Percentiles rank a stretch among this genome's conserved stretches.
phyloP scores from a whole-genome alignment of 2,888 invertebrate species.

The Mimachlamys varia region DNA sequence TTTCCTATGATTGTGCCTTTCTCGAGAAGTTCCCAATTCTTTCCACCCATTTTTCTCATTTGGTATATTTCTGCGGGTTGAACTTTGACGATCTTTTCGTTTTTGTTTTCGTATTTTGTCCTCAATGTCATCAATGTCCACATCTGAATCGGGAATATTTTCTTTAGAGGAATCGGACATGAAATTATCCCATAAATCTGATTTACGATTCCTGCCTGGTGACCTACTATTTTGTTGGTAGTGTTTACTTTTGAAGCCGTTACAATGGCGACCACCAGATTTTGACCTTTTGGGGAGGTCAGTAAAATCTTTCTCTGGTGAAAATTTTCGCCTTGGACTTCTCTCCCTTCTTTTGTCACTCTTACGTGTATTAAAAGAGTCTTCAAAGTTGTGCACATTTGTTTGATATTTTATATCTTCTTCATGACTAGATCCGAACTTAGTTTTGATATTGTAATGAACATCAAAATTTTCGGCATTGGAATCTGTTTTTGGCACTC shows the following conservation, averaged over 20 bases:
- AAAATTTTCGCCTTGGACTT: neutral
- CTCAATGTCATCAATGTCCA: neutral
- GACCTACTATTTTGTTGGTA: neutral
- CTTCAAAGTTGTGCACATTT: neutral
- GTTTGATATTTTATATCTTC: neutral
- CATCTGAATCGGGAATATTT: slow-evolving; percentile 42
- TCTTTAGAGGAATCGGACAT: slow-evolving; percentile 54
- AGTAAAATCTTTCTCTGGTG: neutral
- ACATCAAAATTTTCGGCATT: neutral
- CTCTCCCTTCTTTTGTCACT: neutral
- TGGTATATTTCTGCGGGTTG: slow-evolving; percentile 18
- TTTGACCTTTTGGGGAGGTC: neutral
- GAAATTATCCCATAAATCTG: neutral
- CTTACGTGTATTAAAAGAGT: neutral
- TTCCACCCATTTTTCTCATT: slow-evolving; percentile 36
- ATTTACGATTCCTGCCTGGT: neutral
- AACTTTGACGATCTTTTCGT: slow-evolving; percentile 52
- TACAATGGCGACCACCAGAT: neutral
- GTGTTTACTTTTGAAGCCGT: neutral
- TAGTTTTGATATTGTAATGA: neutral
- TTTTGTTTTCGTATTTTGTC: neutral
- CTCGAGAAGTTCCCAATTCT: neutral
- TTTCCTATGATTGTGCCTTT: slow-evolving; percentile 8
- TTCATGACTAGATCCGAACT: neutral
- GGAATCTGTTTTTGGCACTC: neutral